These are phyloP conservation scores for Trematomus bernacchii DNA, from an alignment of 2,797 vertebrate species.

Conservation along the genomic window DNA sequence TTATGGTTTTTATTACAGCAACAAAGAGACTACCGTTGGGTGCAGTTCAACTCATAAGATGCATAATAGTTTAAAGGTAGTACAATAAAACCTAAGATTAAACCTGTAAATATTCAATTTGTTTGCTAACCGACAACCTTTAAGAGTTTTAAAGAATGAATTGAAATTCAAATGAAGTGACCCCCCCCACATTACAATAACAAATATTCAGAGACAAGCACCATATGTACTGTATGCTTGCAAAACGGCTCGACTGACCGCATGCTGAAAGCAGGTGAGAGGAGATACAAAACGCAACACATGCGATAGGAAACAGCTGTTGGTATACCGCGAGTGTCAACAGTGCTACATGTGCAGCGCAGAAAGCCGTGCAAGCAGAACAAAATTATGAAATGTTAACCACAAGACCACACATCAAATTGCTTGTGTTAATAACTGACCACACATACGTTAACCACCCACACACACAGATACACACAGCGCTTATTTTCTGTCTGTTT, in stretches of 20 bases:
- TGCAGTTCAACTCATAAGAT: background rate
- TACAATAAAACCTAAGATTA: background rate
- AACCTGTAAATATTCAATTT: background rate
- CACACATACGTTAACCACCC: background rate
- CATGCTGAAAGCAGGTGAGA: constrained; percentile 60
- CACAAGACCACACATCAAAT: background rate
- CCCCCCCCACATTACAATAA: background rate
- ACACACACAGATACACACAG: background rate
- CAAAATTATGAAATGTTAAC: constrained; percentile 2
- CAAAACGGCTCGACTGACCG: constrained; percentile 4
- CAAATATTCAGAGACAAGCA: background rate
- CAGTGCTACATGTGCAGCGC: background rate
- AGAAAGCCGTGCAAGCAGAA: background rate
- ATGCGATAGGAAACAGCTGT: constrained; percentile 64
- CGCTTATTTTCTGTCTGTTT: background rate
- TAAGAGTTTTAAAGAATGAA: constrained; percentile 18
- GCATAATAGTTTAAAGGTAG: background rate
- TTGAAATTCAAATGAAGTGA: background rate
- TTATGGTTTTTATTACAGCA: constrained; percentile 13
- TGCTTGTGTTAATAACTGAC: background rate
- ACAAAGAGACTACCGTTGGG: background rate
- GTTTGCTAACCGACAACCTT: background rate
- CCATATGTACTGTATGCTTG: constrained; percentile 23
- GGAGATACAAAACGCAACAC: constrained; percentile 55
- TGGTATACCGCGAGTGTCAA: constrained; percentile 27